A percentile compares a stretch with the other conserved stretches of the same genome.
phyloP scores from a whole-genome alignment of 2,113 vertebrate genomes.

The Budorcas taxicolor region DNA sequence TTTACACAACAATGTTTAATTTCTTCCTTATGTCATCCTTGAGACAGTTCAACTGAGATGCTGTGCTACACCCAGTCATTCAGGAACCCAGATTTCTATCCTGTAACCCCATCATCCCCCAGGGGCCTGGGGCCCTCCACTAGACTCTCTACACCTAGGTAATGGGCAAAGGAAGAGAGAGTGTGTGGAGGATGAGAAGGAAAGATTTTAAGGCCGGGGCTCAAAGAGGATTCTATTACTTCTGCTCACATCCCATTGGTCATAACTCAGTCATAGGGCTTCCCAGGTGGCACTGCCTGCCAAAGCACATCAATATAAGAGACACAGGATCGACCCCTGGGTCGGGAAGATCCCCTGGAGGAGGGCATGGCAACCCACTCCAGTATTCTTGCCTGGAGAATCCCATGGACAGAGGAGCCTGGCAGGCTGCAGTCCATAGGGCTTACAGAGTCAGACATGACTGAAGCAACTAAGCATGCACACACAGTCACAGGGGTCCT shows the following conservation, averaged over 20 bases:
- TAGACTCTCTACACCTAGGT: neutral
- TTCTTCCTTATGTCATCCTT: constrained; percentile 34
- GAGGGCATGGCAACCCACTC: neutral
- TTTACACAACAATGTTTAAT: constrained; percentile 31
- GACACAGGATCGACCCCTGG: neutral
- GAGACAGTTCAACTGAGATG: constrained; percentile 19
- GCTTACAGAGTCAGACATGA: neutral
- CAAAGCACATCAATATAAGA: neutral
- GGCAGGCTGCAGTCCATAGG: neutral
- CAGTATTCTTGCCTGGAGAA: neutral
- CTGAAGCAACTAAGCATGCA: neutral
- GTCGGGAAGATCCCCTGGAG: neutral
- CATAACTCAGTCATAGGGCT: neutral
- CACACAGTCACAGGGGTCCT: neutral
- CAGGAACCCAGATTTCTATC: neutral
- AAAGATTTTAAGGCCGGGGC: neutral
- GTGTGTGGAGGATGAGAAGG: neutral
- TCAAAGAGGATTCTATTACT: neutral
- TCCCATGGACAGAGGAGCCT: neutral
- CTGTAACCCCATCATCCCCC: neutral
- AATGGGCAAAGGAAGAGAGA: neutral
- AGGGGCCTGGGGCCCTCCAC: neutral
- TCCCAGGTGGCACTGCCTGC: neutral
- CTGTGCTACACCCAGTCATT: neutral
- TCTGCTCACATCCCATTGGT: neutral